Conservation (phyloP, 2,888 invertebrate genomes). For the Ramazzottius varieornatus region DNA sequence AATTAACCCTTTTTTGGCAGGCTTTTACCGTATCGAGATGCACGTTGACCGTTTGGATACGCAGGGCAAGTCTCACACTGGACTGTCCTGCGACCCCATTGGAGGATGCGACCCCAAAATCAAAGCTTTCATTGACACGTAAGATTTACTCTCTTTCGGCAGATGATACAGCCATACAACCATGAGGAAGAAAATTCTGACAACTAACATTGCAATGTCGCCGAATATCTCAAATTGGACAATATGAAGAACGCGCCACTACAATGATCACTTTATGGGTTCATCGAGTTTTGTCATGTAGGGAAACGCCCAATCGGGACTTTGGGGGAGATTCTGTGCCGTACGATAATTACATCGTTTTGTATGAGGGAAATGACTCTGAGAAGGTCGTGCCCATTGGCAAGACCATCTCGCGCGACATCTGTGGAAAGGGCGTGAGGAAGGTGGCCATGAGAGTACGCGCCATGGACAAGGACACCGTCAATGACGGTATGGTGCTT, state of each 20-base stretch:
- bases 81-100: background rate
- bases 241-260: background rate
- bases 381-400: background rate
- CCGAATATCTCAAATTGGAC: too few relatives aligned
- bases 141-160: background rate
- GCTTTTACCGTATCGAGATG: background rate
- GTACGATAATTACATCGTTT: background rate
- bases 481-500: background rate
- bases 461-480: background rate
- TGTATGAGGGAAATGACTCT: background rate
- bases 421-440: background rate
- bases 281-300: background rate
- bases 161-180: background rate
- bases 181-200: too few relatives aligned
- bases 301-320: background rate
- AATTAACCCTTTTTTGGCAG: background rate
- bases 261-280: background rate
- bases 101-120: background rate
- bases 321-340: background rate
- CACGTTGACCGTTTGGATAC: background rate
- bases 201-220: too few relatives aligned
- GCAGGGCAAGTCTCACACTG: background rate
- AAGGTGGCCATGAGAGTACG: background rate
- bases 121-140: background rate
- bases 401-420: background rate